phyloP scores from a whole-genome alignment of 2,797 vertebrate species.

The Erethizon dorsatum region DNA sequence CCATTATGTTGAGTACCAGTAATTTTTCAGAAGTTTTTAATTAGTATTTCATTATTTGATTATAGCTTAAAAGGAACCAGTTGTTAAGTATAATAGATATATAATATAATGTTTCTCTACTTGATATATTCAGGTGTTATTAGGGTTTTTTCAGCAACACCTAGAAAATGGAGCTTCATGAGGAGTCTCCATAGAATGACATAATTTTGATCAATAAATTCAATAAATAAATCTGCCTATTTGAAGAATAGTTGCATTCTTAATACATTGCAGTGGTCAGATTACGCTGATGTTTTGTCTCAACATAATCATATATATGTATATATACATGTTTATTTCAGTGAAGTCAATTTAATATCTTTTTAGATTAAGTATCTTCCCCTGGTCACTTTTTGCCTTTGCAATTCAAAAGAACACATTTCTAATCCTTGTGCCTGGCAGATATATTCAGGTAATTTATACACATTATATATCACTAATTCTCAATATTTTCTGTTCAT shows the following conservation, averaged over 20 bases:
- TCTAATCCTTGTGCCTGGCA: background rate
- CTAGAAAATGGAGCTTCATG: background rate
- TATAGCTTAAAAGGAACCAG: background rate
- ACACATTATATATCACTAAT: background rate
- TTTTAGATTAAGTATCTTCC: conserved; percentile 3
- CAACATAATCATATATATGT: background rate
- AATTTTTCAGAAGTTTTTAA: conserved; percentile 51
- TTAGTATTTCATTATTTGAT: background rate
- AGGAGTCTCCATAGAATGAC: background rate
- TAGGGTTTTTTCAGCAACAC: background rate
- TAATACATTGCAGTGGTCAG: background rate
- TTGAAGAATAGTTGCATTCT: background rate
- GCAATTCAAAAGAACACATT: conserved; percentile 24
- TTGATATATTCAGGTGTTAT: background rate
- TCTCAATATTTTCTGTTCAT: background rate
- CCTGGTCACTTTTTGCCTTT: background rate
- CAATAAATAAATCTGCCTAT: background rate
- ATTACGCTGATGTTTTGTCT: background rate
- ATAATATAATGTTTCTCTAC: background rate
- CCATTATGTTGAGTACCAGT: background rate
- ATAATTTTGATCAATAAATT: background rate
- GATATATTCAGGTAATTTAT: background rate
- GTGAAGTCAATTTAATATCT: conserved; percentile 20
- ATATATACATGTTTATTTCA: conserved; percentile 32
- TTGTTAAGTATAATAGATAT: background rate